A percentile compares a stretch with the other conserved stretches of the same genome.
Conservation (phyloP, 2,888 invertebrate genomes). For the Drosophila kanekoi region DNA sequence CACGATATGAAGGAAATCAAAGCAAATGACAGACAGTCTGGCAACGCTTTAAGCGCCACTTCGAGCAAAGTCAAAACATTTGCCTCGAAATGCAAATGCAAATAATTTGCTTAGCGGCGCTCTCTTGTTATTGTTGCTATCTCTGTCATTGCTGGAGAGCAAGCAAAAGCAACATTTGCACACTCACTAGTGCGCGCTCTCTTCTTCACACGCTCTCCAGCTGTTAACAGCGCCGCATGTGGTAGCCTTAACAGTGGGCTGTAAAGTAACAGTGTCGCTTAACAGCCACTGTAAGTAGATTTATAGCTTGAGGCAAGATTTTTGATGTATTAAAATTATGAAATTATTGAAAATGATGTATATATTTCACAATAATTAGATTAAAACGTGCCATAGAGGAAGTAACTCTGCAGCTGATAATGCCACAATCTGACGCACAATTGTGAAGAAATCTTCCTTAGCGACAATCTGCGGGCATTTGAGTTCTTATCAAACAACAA, state of each 20-base stretch:
- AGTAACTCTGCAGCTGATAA: slow-evolving; percentile 38
- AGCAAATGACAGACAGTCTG: slow-evolving; percentile 32
- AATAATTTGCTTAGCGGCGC: slow-evolving; percentile 14
- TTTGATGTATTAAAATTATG: background rate
- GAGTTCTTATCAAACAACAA: slow-evolving; percentile 53
- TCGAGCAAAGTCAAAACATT: slow-evolving; percentile 28
- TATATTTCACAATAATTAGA: slow-evolving; percentile 20
- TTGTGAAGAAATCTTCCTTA: slow-evolving; percentile 18
- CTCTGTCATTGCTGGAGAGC: slow-evolving; percentile 44
- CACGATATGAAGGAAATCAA: slow-evolving; percentile 19
- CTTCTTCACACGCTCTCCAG: slow-evolving; percentile 26
- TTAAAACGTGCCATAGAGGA: slow-evolving; percentile 12
- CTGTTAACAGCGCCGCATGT: slow-evolving; percentile 63
- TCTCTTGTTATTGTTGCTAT: slow-evolving; percentile 55
- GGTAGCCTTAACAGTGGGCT: slow-evolving; percentile 30
- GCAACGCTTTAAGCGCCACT: slow-evolving; percentile 56
- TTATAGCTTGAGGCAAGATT: background rate
- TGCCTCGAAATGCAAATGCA: slow-evolving; percentile 24
- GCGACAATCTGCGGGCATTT: slow-evolving; percentile 46
- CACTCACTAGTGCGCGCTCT: slow-evolving; percentile 5
- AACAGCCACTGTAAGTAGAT: slow-evolving; percentile 9
- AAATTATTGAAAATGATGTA: background rate
- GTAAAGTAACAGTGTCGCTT: slow-evolving; percentile 37
- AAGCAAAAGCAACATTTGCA: slow-evolving; percentile 26
- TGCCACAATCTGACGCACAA: slow-evolving; percentile 24